phyloP scores from a whole-genome alignment of 2,113 vertebrate genomes.

The Phrynosoma blainvillii region DNA sequence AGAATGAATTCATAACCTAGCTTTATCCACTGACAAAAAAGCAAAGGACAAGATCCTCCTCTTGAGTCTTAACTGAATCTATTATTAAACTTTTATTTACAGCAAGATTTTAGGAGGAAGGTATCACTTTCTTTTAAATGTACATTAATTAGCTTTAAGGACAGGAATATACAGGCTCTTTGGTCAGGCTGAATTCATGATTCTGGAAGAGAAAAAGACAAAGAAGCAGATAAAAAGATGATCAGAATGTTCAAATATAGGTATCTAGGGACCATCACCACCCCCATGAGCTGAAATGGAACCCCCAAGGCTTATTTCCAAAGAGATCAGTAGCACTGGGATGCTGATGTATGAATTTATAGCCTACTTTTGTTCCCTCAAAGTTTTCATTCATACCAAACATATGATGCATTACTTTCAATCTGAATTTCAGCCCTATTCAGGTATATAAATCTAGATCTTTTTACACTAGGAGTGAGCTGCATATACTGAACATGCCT shows the following conservation, averaged over 20 bases:
- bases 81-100: not conserved
- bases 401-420: not conserved
- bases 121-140: not conserved
- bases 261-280: not conserved
- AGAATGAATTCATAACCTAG: constrained; percentile 33
- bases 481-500: too few species aligned
- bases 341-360: not conserved
- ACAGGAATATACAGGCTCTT: not conserved
- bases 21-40: not conserved
- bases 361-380: not conserved
- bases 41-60: constrained; percentile 39
- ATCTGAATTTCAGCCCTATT: not conserved
- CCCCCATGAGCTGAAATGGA: too few species aligned
- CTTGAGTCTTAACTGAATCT: constrained; percentile 25
- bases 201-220: not conserved
- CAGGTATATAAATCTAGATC: too few species aligned
- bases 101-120: not conserved
- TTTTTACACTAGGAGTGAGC: too few species aligned
- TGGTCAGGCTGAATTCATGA: not conserved
- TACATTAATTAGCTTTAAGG: not conserved
- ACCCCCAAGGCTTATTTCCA: not conserved
- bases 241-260: not conserved
- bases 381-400: not conserved
- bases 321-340: not conserved
- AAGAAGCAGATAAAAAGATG: not conserved